phyloP scores from a whole-genome alignment of 1,140 invertebrate species.

The Adoxophyes honmai region DNA sequence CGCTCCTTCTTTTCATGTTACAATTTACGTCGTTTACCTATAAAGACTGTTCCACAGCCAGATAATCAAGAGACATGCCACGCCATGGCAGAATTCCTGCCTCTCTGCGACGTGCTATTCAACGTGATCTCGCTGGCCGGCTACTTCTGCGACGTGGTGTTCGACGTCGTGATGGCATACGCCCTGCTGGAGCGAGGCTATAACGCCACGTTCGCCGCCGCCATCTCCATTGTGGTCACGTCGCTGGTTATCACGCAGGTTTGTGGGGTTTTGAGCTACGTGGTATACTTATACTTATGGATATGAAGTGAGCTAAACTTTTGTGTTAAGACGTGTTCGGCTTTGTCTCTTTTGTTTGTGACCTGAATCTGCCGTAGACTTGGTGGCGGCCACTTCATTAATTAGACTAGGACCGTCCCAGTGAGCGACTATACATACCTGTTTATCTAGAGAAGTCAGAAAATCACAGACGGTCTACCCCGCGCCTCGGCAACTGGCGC shows the following conservation, averaged over 20 bases:
- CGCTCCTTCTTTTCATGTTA: too few relatives aligned
- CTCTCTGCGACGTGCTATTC: slow-evolving; percentile 92
- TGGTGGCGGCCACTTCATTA: not conserved
- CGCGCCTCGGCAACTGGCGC: too few relatives aligned
- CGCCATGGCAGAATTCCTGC: slow-evolving; percentile 86
- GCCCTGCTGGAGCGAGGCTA: slow-evolving; percentile 84
- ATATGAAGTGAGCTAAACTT: too few relatives aligned
- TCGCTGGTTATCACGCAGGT: slow-evolving; percentile 88
- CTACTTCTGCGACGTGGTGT: slow-evolving; percentile 94
- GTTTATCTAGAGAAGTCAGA: too few relatives aligned
- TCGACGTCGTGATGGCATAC: slow-evolving; percentile 91
- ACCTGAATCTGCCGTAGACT: too few relatives aligned
- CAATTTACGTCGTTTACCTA: too few relatives aligned
- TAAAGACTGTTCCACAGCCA: not conserved
- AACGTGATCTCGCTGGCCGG: slow-evolving; percentile 94
- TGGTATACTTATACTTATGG: too few relatives aligned
- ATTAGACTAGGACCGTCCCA: not conserved
- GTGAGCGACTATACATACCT: too few relatives aligned
- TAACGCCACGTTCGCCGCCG: slow-evolving; percentile 80
- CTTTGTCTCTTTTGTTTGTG: too few relatives aligned
- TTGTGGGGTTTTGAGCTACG: too few relatives aligned
- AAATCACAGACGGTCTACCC: too few relatives aligned
- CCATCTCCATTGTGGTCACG: slow-evolving; percentile 81
- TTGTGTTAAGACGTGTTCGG: too few relatives aligned
- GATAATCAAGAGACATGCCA: slow-evolving; percentile 45